Percentiles rank a stretch among this genome's conserved stretches.
Evolutionary conservation across 2,113 vertebrate species (phyloP).

Genomic region (Scomber japonicus): DNA sequence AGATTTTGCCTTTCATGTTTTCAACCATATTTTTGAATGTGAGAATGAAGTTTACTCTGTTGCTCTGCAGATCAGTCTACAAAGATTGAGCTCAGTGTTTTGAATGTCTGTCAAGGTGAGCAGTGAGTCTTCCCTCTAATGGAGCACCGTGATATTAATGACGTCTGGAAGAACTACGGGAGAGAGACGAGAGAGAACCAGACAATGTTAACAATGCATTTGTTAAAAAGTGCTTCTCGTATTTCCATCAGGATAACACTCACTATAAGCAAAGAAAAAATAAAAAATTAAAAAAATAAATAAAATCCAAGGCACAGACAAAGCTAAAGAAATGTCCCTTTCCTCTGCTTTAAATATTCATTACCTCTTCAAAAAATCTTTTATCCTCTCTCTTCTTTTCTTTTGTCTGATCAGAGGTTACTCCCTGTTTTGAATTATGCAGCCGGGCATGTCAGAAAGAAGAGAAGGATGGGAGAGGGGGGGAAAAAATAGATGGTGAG

Average conservation of each 20-base stretch:
- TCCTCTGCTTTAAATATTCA: constrained; percentile 74
- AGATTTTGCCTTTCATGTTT: neutral
- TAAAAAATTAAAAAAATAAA: constrained; percentile 36
- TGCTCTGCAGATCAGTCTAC: neutral
- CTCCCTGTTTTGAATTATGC: constrained; percentile 73
- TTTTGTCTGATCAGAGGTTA: constrained; percentile 69
- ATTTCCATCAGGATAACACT: constrained; percentile 6
- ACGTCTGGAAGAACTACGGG: neutral
- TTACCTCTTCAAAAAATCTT: constrained; percentile 34
- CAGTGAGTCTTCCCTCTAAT: constrained; percentile 4
- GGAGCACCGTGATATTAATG: constrained; percentile 2
- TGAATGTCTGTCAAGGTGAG: neutral
- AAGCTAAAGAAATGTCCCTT: constrained; percentile 40
- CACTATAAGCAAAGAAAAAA: constrained; percentile 45
- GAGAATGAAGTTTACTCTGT: neutral
- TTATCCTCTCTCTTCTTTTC: neutral
- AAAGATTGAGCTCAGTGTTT: constrained; percentile 4
- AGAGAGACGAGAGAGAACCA: neutral
- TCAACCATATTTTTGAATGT: neutral
- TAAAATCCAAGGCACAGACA: constrained; percentile 31
- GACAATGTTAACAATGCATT: constrained; percentile 12
- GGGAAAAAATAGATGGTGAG: neutral
- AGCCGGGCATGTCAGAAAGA: constrained; percentile 55
- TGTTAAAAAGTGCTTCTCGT: constrained; percentile 21
- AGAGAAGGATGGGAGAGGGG: constrained; percentile 6